These are phyloP conservation scores for Agriopis leucophaearia DNA, from an alignment of 2,888 invertebrate species.

Conservation along the genomic window DNA sequence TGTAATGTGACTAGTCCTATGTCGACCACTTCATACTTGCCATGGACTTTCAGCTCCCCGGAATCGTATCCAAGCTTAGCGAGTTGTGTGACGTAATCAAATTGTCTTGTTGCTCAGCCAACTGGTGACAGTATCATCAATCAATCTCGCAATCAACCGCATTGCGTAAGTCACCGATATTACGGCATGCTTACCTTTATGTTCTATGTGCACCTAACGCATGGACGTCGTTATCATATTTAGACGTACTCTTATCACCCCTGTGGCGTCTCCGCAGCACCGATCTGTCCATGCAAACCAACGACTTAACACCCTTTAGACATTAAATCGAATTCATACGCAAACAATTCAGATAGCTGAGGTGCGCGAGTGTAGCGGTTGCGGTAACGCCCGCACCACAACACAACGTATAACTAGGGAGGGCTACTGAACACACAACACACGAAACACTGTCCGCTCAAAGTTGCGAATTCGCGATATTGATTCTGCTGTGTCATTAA, in stretches of 20 bases:
- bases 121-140: constrained; percentile 96
- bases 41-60: constrained; percentile 37
- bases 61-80: constrained; percentile 67
- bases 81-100: constrained; percentile 82
- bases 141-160: constrained; percentile 96
- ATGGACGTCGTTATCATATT: constrained; percentile 68
- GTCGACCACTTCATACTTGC: too few relatives aligned
- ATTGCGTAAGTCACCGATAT: constrained; percentile 93
- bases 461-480: neutral
- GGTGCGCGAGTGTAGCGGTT: neutral
- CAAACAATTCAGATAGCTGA: too few relatives aligned
- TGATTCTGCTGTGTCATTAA: too few relatives aligned
- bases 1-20: too few relatives aligned
- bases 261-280: constrained; percentile 51
- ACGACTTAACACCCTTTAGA: neutral
- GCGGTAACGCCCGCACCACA: too few relatives aligned
- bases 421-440: neutral
- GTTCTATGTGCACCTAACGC: constrained; percentile 75
- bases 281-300: constrained; percentile 33
- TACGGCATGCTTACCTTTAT: constrained; percentile 71
- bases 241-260: constrained; percentile 48
- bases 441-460: neutral
- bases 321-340: neutral
- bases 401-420: too few relatives aligned
- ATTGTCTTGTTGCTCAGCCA: constrained; percentile 90